Evolutionary conservation across 2,113 vertebrate species (phyloP).

Genomic region (Laticauda laticaudata): DNA sequence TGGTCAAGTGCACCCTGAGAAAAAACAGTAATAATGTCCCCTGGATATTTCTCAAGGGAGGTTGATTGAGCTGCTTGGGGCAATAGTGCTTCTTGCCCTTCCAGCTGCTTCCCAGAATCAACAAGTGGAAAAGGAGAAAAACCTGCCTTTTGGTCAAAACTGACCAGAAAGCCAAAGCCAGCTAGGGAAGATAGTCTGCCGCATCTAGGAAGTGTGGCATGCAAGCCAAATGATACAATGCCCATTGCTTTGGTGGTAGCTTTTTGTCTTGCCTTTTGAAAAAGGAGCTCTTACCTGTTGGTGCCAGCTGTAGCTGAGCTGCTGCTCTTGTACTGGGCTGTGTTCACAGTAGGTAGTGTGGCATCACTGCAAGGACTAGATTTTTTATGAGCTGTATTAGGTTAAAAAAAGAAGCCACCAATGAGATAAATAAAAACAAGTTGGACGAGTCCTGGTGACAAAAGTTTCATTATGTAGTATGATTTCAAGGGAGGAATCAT

Average conservation of each 20-base stretch:
- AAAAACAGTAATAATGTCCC: not conserved
- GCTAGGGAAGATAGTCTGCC: not conserved
- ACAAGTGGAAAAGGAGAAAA: not conserved
- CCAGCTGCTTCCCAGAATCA: not conserved
- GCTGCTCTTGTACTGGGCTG: not conserved
- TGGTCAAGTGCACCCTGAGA: not conserved
- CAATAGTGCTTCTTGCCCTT: not conserved
- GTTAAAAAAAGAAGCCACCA: slow-evolving; percentile 60
- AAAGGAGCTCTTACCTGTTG: slow-evolving; percentile 44
- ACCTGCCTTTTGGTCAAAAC: not conserved
- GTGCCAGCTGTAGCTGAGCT: slow-evolving; percentile 26
- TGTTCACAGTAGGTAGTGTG: slow-evolving; percentile 34
- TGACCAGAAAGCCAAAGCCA: not conserved
- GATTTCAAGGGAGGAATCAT: slow-evolving; percentile 64
- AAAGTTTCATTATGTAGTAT: slow-evolving; percentile 59
- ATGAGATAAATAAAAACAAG: slow-evolving; percentile 67
- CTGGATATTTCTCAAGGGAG: not conserved
- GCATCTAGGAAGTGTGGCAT: not conserved
- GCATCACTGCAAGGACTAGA: slow-evolving; percentile 57
- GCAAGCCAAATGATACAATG: not conserved
- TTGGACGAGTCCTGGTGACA: slow-evolving; percentile 67
- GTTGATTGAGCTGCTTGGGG: too few species aligned
- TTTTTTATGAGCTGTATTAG: slow-evolving; percentile 64
- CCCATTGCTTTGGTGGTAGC: not conserved
- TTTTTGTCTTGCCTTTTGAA: not conserved